phyloP scores from a whole-genome alignment of 92 coral and sea anemone species.

The Porites lobata region DNA sequence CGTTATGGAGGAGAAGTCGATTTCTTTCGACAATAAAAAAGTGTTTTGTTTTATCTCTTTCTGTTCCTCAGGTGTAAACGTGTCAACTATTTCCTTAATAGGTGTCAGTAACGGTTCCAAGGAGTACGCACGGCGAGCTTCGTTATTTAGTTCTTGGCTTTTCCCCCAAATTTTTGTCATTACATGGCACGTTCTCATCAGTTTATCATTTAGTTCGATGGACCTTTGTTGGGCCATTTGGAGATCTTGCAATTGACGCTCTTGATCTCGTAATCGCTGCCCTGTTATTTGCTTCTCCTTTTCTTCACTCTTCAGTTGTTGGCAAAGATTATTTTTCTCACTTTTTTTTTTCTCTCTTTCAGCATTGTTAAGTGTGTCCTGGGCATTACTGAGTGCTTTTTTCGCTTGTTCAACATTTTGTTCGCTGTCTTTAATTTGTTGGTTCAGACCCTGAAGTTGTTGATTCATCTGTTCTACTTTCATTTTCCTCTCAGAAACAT shows the following conservation, averaged over 20 bases:
- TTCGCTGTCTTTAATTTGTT: background rate
- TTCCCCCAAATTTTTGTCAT: slow-evolving; percentile 49
- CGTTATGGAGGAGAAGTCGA: too few species aligned
- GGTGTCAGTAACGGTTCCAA: slow-evolving; percentile 43
- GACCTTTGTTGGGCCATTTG: background rate
- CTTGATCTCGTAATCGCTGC: too few species aligned
- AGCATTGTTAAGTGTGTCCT: too few species aligned
- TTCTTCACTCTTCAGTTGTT: too few species aligned
- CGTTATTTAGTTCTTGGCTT: slow-evolving; percentile 26
- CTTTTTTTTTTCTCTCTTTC: too few species aligned
- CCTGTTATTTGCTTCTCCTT: too few species aligned
- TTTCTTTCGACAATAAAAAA: too few species aligned
- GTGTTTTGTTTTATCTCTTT: too few species aligned
- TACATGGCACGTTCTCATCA: slow-evolving; percentile 21
- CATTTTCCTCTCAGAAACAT: too few species aligned
- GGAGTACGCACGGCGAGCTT: slow-evolving; percentile 22
- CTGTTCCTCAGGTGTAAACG: background rate
- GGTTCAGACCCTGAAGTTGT: background rate
- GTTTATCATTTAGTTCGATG: background rate
- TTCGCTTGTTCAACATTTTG: too few species aligned
- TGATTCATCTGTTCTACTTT: slow-evolving; percentile 3
- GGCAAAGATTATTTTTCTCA: too few species aligned
- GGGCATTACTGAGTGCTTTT: too few species aligned
- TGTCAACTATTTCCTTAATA: slow-evolving; percentile 32
- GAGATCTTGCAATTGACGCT: background rate